Percentiles rank a stretch among this genome's conserved stretches.
phyloP scores from a whole-genome alignment of 2,113 vertebrate genomes.

The Murina feae region DNA sequence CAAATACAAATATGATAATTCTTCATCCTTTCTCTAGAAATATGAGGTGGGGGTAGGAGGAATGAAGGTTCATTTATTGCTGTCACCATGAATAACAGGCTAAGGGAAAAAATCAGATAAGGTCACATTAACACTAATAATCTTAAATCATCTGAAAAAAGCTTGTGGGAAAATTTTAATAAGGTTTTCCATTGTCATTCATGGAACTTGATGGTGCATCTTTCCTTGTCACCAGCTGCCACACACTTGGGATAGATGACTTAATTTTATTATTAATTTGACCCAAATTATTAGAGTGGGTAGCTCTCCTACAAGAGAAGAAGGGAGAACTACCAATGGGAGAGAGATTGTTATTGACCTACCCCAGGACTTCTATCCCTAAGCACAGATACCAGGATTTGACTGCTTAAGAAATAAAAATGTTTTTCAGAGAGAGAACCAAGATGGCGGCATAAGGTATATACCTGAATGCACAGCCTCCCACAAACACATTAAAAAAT shows the following conservation, averaged over 20 bases:
- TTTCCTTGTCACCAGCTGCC: background rate
- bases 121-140: background rate
- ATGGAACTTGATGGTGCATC: background rate
- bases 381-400: background rate
- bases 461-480: no score
- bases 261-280: slow-evolving; percentile 11
- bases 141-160: slow-evolving; percentile 15
- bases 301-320: background rate
- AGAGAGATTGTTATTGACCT: background rate
- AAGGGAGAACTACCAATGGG: background rate
- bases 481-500: no score
- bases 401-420: background rate
- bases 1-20: background rate
- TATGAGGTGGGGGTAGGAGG: fast-evolving
- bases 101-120: background rate
- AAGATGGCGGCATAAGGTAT: no score
- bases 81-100: background rate
- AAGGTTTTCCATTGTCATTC: background rate
- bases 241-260: background rate
- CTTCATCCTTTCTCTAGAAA: background rate
- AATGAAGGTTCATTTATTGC: background rate
- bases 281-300: slow-evolving; percentile 7
- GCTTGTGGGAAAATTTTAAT: background rate
- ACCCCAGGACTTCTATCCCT: background rate
- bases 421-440: no score